Conservation (phyloP, 2,113 vertebrate genomes). For the Tringa solitaria region DNA sequence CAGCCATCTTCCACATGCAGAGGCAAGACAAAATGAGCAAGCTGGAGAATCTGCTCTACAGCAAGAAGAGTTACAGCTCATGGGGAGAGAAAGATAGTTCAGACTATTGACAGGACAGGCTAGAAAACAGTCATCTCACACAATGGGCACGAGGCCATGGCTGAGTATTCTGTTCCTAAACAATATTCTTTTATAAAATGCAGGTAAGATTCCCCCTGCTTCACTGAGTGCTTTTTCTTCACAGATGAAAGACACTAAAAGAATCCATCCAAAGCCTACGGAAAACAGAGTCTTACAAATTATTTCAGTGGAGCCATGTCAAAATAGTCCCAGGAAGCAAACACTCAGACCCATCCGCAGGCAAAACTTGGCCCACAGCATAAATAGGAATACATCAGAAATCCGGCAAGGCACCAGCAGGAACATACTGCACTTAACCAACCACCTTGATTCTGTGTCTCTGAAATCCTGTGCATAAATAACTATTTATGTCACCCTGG, state of each 20-base stretch:
- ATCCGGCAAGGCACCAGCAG: neutral
- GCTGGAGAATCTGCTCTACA: neutral
- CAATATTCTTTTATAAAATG: neutral
- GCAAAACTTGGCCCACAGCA: neutral
- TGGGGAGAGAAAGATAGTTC: neutral
- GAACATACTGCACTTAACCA: conserved; percentile 23
- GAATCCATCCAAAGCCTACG: neutral
- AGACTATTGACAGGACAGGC: neutral
- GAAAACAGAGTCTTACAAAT: neutral
- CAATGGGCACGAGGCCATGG: accelerated
- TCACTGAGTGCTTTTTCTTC: neutral
- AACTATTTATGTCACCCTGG: conserved; percentile 49
- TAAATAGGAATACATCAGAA: neutral
- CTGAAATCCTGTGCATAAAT: conserved; percentile 46
- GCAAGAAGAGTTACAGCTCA: neutral
- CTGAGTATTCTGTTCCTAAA: neutral
- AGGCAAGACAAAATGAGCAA: neutral
- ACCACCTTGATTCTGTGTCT: conserved; percentile 20
- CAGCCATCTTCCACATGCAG: neutral
- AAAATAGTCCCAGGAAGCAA: neutral
- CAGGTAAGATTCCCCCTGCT: neutral
- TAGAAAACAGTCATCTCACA: neutral
- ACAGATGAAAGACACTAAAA: neutral
- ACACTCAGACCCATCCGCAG: neutral
- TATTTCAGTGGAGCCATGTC: neutral